Base-by-base conservation (phyloP, 2,113 vertebrate species). In the Psilopogon haemacephalus region DNA sequence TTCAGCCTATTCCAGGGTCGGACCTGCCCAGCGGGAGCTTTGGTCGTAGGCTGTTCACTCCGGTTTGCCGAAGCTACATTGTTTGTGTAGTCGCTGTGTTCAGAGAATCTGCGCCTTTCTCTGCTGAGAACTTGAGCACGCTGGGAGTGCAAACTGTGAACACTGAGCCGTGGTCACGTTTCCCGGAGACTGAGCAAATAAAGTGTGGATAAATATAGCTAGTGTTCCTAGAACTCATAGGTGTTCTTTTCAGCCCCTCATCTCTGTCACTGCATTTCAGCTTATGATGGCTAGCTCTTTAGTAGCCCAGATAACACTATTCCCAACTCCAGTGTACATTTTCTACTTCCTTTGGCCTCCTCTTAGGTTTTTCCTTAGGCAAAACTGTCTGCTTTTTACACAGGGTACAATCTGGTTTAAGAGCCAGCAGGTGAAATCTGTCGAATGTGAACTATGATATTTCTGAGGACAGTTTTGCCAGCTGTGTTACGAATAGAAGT, bases 401-500 rank as follows among this genome's bases (percentile, higher is more conserved):
- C 12, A 18, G 55, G 27, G 9, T 76, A 78, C 15, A 12, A 6
- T 40, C 32, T 63, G 30, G 11, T 32, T 67, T 59, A 33, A 21
- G 1, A 2, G n/a, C 12, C 54, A 38, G 37, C 28, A 37, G 54
- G 14, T 23, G 30, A 28, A 26, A 40, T 59, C 28, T 68, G 37
- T 17, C 1, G 1, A 11, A 58, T 16, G 24, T 71, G 69, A 62
- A 13, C 59, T 21, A 7, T 0, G 2, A 8, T 9, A 3, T 32
- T 32, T 33, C 7, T 9, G 32, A 56, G 50, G 44, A 9, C 0
- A 0, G 1, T 69, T 77, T 79, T 38, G 20, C 54, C 55, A 63
- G 44, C 46, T 9, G 1, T 2, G 3, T 8, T 52, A 2, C 2
- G 14, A 70, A 7, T 1, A 2, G 7, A 1, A 8, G 5, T 7